These are phyloP conservation scores for Scrobipalpa atriplicella DNA, from an alignment of 2,888 invertebrate genomes.

Conservation along the genomic window DNA sequence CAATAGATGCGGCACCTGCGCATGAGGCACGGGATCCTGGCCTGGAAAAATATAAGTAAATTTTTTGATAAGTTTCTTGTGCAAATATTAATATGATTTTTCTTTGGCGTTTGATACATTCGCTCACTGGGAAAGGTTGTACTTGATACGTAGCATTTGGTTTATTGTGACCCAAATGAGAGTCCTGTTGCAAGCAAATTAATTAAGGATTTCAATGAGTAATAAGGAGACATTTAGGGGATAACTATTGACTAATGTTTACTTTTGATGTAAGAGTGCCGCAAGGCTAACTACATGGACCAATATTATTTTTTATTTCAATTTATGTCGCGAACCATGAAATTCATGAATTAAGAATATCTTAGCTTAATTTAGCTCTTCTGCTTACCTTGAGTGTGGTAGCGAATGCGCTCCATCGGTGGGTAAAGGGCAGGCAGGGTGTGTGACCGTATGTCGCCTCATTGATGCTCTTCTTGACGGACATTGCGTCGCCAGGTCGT, in stretches of 20 bases:
- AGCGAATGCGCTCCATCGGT: slow-evolving; percentile 84
- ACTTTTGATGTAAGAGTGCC: background rate
- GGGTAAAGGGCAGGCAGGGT: slow-evolving; percentile 65
- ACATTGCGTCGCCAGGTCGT: slow-evolving; percentile 92
- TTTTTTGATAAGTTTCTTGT: background rate
- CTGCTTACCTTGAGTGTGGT: slow-evolving; percentile 85
- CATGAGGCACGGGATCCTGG: slow-evolving; percentile 82
- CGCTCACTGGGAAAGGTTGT: no score
- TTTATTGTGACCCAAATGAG: no score
- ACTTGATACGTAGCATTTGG: no score
- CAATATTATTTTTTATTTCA: background rate
- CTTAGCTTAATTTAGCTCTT: background rate
- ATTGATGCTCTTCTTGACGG: slow-evolving; percentile 87
- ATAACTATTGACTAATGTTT: background rate
- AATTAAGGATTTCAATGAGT: no score
- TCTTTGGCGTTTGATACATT: background rate
- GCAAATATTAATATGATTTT: background rate
- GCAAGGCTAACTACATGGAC: background rate
- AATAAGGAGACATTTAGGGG: no score
- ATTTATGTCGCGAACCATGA: background rate
- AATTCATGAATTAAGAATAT: no score
- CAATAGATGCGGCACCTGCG: slow-evolving; percentile 83
- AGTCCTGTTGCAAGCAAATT: no score
- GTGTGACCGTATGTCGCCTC: slow-evolving; percentile 87
- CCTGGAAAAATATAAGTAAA: slow-evolving; percentile 43